Evolutionary conservation across 1,140 invertebrate genomes (phyloP).

Genomic region (Saxidomus purpurata): DNA sequence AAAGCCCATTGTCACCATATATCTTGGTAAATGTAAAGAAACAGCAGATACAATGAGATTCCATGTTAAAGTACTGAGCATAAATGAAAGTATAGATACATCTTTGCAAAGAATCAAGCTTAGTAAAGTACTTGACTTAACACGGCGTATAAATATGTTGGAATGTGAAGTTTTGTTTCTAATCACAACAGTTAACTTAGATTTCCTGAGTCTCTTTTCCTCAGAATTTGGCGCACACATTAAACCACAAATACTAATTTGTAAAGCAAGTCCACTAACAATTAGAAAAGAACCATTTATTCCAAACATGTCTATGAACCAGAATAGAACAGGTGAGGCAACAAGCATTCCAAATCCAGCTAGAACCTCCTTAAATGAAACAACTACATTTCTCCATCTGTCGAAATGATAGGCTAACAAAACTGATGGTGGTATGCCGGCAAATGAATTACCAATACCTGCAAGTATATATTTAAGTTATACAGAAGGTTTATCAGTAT

Average conservation of each 20-base stretch:
- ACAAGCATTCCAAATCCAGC: slow-evolving; percentile 43
- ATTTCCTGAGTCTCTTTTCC: background rate
- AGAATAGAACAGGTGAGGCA: slow-evolving; percentile 12
- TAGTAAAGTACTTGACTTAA: background rate
- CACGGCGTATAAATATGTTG: background rate
- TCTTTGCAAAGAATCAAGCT: slow-evolving; percentile 9
- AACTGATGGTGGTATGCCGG: background rate
- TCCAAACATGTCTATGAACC: slow-evolving; percentile 33
- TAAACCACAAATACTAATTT: slow-evolving; percentile 9
- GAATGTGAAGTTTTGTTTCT: background rate
- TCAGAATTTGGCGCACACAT: slow-evolving; percentile 17
- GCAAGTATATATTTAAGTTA: too few relatives aligned
- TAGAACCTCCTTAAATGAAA: slow-evolving; percentile 4
- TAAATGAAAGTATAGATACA: slow-evolving; percentile 15
- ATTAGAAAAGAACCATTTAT: slow-evolving; percentile 32
- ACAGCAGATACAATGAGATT: slow-evolving; percentile 27
- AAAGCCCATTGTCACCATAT: background rate
- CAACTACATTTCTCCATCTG: slow-evolving; percentile 5
- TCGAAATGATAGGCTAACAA: slow-evolving; percentile 41
- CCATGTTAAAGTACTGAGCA: slow-evolving; percentile 56
- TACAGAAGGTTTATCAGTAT: too few relatives aligned
- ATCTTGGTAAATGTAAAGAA: slow-evolving; percentile 55
- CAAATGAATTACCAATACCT: slow-evolving; percentile 34
- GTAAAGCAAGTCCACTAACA: background rate
- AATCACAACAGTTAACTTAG: background rate